Base-by-base conservation (phyloP, 2,797 vertebrate genomes). In the Sebastes itinus region DNA sequence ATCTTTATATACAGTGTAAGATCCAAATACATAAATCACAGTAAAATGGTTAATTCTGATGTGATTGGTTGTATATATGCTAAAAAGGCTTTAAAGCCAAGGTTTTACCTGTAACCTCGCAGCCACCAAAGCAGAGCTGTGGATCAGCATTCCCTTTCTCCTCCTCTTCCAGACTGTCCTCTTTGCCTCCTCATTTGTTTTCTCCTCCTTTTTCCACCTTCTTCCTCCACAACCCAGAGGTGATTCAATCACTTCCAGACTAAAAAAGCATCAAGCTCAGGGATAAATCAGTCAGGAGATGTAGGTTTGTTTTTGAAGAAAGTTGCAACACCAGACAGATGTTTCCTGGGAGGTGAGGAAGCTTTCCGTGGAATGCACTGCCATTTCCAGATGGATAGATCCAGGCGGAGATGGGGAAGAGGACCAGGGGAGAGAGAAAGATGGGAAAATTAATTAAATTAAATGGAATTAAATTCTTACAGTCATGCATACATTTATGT, bases 201-300 rank as follows among this genome's bases (percentile, higher is more conserved):
- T 61, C 14, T 46, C 16, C 23, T 32, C 14, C 35, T 62, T 75
- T 68, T 70, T 80, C 65, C 59, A 27, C 33, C 69, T 14, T 4
- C 60, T 71, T 65, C 56, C 20, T 64, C 42, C 33, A 42, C 60
- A 62, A 69, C 30, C 76, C 46, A 77, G 58, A 60, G 18, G 46
- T 69, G 62, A 71, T 70, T 61, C 55, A 77, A 85, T 89, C 38
- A 66, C 64, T 91, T 87, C 75, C 90, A 89, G 81, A 87, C 89
- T 86, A 80, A 22, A 73, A 61, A 46, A 68, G 76, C 64, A 58
- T 82, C 75, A 65, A 68, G 78, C 77, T 84, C 11, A 16, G 7
- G 35, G 42, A 88, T 86, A 85, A 86, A 91, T 89, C 75, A 85
- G 74, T 67, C 67, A 55, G n/a, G 81, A 90, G 69, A 72, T 46